These are phyloP conservation scores for Bovichtus diacanthus DNA, from an alignment of 2,797 vertebrate species.

Conservation along the genomic window DNA sequence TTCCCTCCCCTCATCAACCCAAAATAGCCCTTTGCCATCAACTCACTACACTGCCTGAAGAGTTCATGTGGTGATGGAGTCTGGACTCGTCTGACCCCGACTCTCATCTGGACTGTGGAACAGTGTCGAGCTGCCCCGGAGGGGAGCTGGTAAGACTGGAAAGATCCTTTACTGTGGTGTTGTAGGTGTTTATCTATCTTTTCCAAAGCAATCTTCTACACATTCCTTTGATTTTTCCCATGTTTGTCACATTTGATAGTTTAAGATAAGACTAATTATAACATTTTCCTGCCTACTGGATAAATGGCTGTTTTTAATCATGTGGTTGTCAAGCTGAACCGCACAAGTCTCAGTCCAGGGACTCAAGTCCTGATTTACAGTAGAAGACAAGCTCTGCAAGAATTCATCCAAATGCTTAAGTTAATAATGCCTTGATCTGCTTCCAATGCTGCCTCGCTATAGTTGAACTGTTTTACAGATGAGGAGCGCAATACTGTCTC, in stretches of 20 bases:
- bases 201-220: constrained; percentile 48
- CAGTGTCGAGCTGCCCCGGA: constrained; percentile 50
- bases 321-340: constrained; percentile 50
- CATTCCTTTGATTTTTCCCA: constrained; percentile 43
- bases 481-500: constrained; percentile 49
- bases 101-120: constrained; percentile 58
- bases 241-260: constrained; percentile 44
- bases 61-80: constrained; percentile 47
- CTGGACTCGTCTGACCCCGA: constrained; percentile 63
- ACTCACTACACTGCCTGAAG: constrained; percentile 11
- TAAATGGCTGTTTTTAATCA: constrained; percentile 48
- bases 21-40: constrained; percentile 58
- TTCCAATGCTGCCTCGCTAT: constrained; percentile 32
- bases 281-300: constrained; percentile 3
- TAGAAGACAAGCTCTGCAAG: constrained; percentile 44
- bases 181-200: constrained; percentile 51
- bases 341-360: constrained; percentile 32
- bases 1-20: constrained; percentile 41
- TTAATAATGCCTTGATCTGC: constrained; percentile 65
- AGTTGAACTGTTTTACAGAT: constrained; percentile 74
- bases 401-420: constrained; percentile 57
- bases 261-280: constrained; percentile 46
- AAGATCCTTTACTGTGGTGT: constrained; percentile 24
- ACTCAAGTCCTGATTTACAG: constrained; percentile 68
- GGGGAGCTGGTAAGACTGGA: constrained; percentile 28